These are phyloP conservation scores for Myrmophylax atrothorax DNA, from an alignment of 2,113 vertebrate genomes.

Conservation along the genomic window DNA sequence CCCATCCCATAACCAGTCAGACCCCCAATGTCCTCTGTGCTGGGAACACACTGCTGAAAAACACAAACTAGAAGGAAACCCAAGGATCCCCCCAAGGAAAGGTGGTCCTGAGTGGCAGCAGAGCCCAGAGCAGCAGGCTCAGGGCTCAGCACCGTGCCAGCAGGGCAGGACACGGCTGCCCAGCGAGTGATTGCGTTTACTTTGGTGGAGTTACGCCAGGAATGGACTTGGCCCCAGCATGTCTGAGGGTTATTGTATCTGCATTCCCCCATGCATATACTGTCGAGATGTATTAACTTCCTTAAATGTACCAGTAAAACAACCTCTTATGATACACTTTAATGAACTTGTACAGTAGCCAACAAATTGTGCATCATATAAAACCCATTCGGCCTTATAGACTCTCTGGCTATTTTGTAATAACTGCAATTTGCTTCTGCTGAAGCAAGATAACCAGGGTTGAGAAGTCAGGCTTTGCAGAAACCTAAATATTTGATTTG, in stretches of 20 bases:
- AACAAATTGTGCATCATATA: slow-evolving; percentile 68
- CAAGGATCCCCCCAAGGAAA: rapidly evolving
- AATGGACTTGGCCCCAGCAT: slow-evolving; percentile 60
- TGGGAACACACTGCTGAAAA: neutral
- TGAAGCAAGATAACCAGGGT: slow-evolving; percentile 68
- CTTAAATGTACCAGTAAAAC: slow-evolving; percentile 70
- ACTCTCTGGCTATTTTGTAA: slow-evolving; percentile 69
- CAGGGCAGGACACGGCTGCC: neutral
- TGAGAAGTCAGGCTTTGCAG: slow-evolving; percentile 64
- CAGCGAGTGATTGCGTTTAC: neutral
- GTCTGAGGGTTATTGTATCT: slow-evolving; percentile 71
- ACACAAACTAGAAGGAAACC: rapidly evolving
- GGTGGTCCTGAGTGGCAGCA: rapidly evolving
- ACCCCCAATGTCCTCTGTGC: rapidly evolving
- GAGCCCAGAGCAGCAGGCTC: neutral
- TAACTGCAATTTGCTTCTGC: slow-evolving; percentile 69
- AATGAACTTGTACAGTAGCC: slow-evolving; percentile 70
- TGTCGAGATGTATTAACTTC: slow-evolving; percentile 73
- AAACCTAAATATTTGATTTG: slow-evolving; percentile 72
- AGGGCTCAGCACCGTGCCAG: neutral
- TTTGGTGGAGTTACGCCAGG: neutral
- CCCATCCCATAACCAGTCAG: rapidly evolving
- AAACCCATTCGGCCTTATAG: slow-evolving; percentile 64
- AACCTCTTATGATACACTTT: slow-evolving; percentile 69
- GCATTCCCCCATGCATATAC: slow-evolving; percentile 56